Evolutionary conservation across 2,113 vertebrate species (phyloP).

Genomic region (Saguinus imperator): DNA sequence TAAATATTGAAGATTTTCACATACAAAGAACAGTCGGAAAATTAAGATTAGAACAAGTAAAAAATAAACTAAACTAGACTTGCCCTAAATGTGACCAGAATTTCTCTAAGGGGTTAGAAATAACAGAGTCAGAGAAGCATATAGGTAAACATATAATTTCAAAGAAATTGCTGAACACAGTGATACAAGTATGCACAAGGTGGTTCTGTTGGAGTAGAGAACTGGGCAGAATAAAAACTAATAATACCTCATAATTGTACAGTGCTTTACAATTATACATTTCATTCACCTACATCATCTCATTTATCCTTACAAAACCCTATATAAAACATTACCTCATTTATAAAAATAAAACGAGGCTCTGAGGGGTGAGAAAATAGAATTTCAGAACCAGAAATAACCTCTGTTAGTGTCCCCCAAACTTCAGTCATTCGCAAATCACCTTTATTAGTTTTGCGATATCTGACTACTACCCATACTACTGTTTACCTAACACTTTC

Average conservation of each 20-base stretch:
- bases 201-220: neutral
- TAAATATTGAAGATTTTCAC: neutral
- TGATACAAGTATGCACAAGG: neutral
- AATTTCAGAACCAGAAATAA: slow-evolving; percentile 3
- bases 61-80: neutral
- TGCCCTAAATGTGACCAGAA: neutral
- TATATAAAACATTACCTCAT: neutral
- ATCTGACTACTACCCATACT: neutral
- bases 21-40: neutral
- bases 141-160: neutral
- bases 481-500: neutral
- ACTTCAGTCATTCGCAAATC: neutral
- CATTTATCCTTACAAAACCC: neutral
- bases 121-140: neutral
- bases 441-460: slow-evolving; percentile 1
- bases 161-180: neutral
- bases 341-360: neutral
- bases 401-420: neutral
- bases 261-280: neutral
- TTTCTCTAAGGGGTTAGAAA: neutral
- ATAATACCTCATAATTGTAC: neutral
- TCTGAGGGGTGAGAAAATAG: neutral
- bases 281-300: neutral
- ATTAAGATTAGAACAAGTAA: slow-evolving; percentile 13
- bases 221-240: neutral